Evolutionary conservation across 2,888 invertebrate species (phyloP), one percentile per base, ranked within the genome.

Genomic region (Nymphalis urticae): DNA sequence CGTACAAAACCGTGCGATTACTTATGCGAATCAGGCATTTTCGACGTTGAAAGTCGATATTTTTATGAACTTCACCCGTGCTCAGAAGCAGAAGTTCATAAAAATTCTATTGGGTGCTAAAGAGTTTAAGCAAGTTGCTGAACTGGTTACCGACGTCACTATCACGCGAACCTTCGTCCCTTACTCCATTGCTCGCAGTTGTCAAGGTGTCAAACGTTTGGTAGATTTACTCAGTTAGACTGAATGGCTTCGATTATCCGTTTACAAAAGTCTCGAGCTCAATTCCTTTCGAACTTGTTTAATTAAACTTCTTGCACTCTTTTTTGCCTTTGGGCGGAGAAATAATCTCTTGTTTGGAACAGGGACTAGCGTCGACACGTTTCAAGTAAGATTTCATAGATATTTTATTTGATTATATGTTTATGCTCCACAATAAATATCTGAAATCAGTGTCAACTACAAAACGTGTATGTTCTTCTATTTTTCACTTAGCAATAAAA

Each of bases 251-350:
- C 89, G 88, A 91, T 91, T 92, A 92, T 90, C 87, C 90, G 88
- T 89, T 90, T 87, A 91, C 86, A 87, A 88, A 90, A 90, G 88
- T 92, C 88, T 84, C 79, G 80, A 80, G 85, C 88, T 85, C 90
- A 83, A 90, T 90, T 89, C 90, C 83, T 86, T 83, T 86, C 86
- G 82, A 92, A 92, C 90, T 92, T 92, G 91, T 92, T 92, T 92
- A 92, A 92, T 92, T 92, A 92, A 92, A 92, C 88, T 92, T 92
- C 87, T 90, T 87, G 85, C 89, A 90, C 91, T 89, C 91, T 92
- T 92, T 90, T 92, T 92, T 87, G 42, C 90, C 90, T 88, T 89
- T 85, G 86, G 90, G 86, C 88, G 86, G 83, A 84, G 85, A 85
- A 87, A 89, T 90, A 90, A 88, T 90, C 89, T 86, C 85, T 85